These are phyloP conservation scores for Didymodactylos carnosus DNA, from an alignment of 2,888 invertebrate genomes.

Conservation along the genomic window DNA sequence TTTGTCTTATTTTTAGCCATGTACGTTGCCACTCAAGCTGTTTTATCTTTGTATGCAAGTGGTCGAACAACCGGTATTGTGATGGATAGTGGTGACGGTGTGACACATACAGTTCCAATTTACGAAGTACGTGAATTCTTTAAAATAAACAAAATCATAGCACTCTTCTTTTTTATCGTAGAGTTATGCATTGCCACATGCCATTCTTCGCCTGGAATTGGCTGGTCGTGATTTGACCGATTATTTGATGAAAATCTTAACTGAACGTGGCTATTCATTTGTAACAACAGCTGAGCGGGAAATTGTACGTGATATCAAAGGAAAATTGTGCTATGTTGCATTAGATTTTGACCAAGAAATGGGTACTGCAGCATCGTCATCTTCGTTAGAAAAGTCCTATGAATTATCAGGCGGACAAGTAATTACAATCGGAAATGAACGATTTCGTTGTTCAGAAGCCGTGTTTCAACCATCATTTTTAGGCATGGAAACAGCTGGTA, in stretches of 20 bases:
- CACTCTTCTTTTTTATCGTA: too few relatives aligned
- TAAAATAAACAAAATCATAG: too few relatives aligned
- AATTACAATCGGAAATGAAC: constrained; percentile 30
- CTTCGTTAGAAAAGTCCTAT: constrained; percentile 29
- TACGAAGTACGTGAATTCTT: too few relatives aligned
- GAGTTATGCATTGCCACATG: constrained; percentile 73
- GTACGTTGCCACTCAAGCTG: constrained; percentile 47
- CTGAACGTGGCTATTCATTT: constrained; percentile 75
- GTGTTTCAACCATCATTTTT: constrained; percentile 30
- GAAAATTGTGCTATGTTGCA: constrained; percentile 27
- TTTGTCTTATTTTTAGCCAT: constrained; percentile 41
- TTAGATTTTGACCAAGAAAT: constrained; percentile 31
- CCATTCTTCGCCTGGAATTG: constrained; percentile 80
- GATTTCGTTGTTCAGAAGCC: constrained; percentile 30
- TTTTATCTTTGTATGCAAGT: constrained; percentile 17
- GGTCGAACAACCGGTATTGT: constrained; percentile 47
- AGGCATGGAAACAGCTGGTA: too few relatives aligned
- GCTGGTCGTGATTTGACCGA: constrained; percentile 81
- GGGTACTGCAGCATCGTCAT: constrained; percentile 25
- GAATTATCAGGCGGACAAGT: constrained; percentile 32
- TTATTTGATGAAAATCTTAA: constrained; percentile 80
- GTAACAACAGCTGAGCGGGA: constrained; percentile 60
- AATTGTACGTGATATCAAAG: constrained; percentile 68
- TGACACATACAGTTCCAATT: constrained; percentile 77
- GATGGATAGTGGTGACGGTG: constrained; percentile 74